phyloP scores from a whole-genome alignment of 2,797 vertebrate genomes.

The Somateria mollissima region DNA sequence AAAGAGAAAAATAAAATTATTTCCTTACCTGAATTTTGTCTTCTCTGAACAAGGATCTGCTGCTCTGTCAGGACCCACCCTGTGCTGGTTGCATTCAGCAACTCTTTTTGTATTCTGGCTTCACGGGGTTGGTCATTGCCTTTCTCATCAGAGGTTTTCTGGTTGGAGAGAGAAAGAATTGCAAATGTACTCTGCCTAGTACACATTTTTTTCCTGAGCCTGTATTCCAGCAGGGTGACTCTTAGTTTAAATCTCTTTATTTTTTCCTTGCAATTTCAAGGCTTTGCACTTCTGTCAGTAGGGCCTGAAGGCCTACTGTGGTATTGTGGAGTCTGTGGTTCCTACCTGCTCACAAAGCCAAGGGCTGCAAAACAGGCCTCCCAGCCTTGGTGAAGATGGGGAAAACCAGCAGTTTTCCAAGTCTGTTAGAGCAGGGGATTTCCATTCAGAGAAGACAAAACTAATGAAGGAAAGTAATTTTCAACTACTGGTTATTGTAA shows the following conservation, averaged over 20 bases:
- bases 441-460: constrained; percentile 73
- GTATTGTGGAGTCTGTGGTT: not conserved
- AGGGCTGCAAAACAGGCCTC: constrained; percentile 1
- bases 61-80: constrained; percentile 74
- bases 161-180: constrained; percentile 78
- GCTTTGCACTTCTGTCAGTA: constrained; percentile 60
- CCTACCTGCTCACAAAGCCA: constrained; percentile 31
- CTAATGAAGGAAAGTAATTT: constrained; percentile 10
- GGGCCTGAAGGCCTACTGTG: constrained; percentile 10
- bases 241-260: constrained; percentile 57
- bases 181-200: constrained; percentile 78
- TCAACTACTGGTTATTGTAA: not conserved
- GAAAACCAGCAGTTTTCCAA: constrained; percentile 51
- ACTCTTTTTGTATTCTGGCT: constrained; percentile 74
- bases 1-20: constrained; percentile 68
- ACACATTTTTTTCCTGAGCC: constrained; percentile 36
- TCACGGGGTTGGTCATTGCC: constrained; percentile 69
- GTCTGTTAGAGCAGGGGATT: constrained; percentile 45
- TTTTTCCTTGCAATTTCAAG: constrained; percentile 59
- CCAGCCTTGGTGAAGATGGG: not conserved
- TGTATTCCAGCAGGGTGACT: constrained; percentile 66
- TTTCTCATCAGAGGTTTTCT: constrained; percentile 76
- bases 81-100: constrained; percentile 75
- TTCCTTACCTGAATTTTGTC: constrained; percentile 76
- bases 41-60: constrained; percentile 75